Base-by-base conservation (phyloP, 2,888 invertebrate species). In the Pseudanteris insignis region DNA sequence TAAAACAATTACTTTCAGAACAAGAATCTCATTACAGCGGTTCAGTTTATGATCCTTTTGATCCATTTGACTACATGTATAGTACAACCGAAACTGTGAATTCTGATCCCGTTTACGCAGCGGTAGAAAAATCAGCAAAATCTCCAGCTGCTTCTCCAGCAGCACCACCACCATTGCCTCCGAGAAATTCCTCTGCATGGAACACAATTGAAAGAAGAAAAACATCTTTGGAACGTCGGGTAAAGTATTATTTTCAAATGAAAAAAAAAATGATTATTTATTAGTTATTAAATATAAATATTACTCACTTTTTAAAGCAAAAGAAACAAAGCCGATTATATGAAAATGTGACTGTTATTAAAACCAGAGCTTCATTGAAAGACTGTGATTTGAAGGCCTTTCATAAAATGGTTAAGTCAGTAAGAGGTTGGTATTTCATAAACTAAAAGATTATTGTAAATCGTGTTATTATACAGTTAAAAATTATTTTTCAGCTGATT, bases 361-460 rank as follows among this genome's bases (percentile, higher is more conserved):
- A 87, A 78, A 82, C 85, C 10, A 84, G 86, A 68, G 84, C 84
- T 9, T 86, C 86, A 61, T 83, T 86, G 55, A 86, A 86, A 65
- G 92, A 93, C 78, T 86, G 87, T 28, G 93, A 94, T 76, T 84
- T 94, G 46, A 85, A 86, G 70, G 91, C 91, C 15, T 94, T 94
- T 80, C 88, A 91, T 75, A 85, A 86, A 71, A 91, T 92, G 90
- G 89, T 94, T 2, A 87, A 89, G 64, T 86, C 88, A 65, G 84
- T 93, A 21, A 84, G 93, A 84, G 86, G 90, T 90, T 80, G 83
- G 86, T 84, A 51, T n/a, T n/a, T n/a, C n/a, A n/a, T n/a, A n/a
- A n/a, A n/a, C n/a, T n/a, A n/a, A n/a, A n/a, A n/a, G n/a, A n/a
- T n/a, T n/a, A n/a, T n/a, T n/a, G n/a, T n/a, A n/a, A n/a, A n/a